These are phyloP conservation scores for Ambastaia sidthimunki DNA, from an alignment of 2,797 vertebrate genomes.

Conservation along the genomic window DNA sequence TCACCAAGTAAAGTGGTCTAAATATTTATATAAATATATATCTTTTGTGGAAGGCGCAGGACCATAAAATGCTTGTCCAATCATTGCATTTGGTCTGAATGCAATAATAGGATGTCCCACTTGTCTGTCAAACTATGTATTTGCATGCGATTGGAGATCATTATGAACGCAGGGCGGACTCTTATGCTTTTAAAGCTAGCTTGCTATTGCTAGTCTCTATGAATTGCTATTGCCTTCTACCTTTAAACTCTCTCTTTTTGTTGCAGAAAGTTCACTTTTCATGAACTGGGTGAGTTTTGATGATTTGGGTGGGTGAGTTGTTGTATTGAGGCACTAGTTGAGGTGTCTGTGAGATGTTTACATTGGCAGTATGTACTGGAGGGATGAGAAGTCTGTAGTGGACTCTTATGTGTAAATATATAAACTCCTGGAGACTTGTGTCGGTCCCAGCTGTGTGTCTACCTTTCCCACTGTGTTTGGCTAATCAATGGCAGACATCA, in stretches of 20 bases:
- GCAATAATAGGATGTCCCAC: too few relatives aligned
- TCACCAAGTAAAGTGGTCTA: too few relatives aligned
- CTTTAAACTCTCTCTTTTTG: neutral
- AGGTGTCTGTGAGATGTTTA: constrained; percentile 21
- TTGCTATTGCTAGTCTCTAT: too few relatives aligned
- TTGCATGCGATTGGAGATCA: too few relatives aligned
- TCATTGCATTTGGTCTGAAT: too few relatives aligned
- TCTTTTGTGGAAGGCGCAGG: too few relatives aligned
- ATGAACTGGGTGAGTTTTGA: neutral
- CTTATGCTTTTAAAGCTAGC: too few relatives aligned
- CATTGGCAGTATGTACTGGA: constrained; percentile 36
- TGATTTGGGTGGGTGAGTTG: neutral
- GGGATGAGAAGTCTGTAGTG: constrained; percentile 26
- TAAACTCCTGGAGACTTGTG: constrained; percentile 38
- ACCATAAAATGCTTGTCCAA: too few relatives aligned
- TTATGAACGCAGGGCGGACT: too few relatives aligned
- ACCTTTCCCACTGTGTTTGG: constrained; percentile 76
- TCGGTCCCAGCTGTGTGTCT: constrained; percentile 55
- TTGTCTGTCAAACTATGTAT: too few relatives aligned
- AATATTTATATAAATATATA: too few relatives aligned
- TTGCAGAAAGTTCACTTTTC: neutral
- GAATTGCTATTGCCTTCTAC: neutral
- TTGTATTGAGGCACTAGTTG: neutral
- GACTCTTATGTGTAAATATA: constrained; percentile 46
- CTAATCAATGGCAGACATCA: constrained; percentile 82